Conservation (phyloP, 2,797 vertebrate species). For the Bradypodion pumilum region DNA sequence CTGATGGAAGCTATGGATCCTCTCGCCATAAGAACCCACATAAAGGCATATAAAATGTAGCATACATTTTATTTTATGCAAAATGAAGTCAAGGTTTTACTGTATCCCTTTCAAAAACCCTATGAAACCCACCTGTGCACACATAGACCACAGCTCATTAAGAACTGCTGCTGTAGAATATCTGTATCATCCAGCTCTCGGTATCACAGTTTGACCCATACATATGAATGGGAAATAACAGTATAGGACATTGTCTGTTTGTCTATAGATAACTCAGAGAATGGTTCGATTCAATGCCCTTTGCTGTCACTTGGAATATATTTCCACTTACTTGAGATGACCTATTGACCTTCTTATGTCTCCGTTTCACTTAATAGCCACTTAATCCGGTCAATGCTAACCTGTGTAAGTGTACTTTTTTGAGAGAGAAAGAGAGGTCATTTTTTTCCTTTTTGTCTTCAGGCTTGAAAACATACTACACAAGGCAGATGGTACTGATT, state of each 20-base stretch:
- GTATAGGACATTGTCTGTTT: neutral
- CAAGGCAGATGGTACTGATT: neutral
- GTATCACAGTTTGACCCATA: neutral
- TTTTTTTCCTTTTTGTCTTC: constrained; percentile 9
- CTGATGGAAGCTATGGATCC: no score
- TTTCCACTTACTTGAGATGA: constrained; percentile 20
- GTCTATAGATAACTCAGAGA: neutral
- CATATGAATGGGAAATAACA: neutral
- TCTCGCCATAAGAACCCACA: no score
- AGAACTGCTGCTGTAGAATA: no score
- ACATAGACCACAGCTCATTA: no score
- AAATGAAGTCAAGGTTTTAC: no score
- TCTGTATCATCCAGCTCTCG: neutral
- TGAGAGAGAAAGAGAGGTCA: neutral
- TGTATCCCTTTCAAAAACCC: no score
- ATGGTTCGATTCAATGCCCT: constrained; percentile 14
- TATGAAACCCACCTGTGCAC: no score
- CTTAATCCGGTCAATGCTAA: constrained; percentile 38
- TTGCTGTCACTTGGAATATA: constrained; percentile 34
- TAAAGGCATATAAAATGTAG: no score
- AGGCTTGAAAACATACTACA: neutral
- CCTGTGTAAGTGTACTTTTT: constrained; percentile 6
- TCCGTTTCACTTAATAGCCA: constrained; percentile 41
- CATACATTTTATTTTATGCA: no score
- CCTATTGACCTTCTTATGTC: constrained; percentile 32